Conservation (phyloP, 2,888 invertebrate genomes). For the Perizoma affinitatum region DNA sequence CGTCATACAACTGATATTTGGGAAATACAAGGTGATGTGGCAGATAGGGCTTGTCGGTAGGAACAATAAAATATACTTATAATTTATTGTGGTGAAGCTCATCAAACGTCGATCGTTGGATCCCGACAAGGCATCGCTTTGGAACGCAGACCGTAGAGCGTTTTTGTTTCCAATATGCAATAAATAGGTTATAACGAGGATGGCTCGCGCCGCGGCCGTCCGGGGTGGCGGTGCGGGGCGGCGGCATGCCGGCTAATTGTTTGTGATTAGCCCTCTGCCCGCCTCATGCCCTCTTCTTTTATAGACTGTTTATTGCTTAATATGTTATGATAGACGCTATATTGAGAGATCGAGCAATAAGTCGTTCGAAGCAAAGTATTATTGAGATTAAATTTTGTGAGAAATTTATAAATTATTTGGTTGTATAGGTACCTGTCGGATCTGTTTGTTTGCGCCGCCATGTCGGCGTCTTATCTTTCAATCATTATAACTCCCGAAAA, state of each 20-base stretch:
- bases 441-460: too few relatives aligned
- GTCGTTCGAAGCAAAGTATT: slow-evolving; percentile 36
- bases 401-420: slow-evolving; percentile 40
- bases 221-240: slow-evolving; percentile 56
- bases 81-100: slow-evolving; percentile 25
- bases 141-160: slow-evolving; percentile 45
- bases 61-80: not conserved
- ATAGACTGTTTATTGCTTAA: slow-evolving; percentile 80
- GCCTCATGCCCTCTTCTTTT: slow-evolving; percentile 54
- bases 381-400: slow-evolving; percentile 46
- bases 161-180: slow-evolving; percentile 75
- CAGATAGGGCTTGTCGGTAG: slow-evolving; percentile 8
- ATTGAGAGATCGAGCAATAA: slow-evolving; percentile 47
- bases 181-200: slow-evolving; percentile 67
- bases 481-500: too few relatives aligned
- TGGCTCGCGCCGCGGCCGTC: slow-evolving; percentile 44
- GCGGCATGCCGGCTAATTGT: slow-evolving; percentile 71
- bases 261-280: slow-evolving; percentile 67
- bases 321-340: slow-evolving; percentile 63
- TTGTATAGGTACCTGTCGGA: slow-evolving; percentile 1
- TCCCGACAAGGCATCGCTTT: slow-evolving; percentile 15
- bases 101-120: slow-evolving; percentile 21
- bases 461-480: too few relatives aligned
- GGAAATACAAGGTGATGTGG: slow-evolving; percentile 1
- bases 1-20: too few relatives aligned